Evolutionary conservation across 2,888 invertebrate genomes (phyloP).

Genomic region (Drosophila ezoana): DNA sequence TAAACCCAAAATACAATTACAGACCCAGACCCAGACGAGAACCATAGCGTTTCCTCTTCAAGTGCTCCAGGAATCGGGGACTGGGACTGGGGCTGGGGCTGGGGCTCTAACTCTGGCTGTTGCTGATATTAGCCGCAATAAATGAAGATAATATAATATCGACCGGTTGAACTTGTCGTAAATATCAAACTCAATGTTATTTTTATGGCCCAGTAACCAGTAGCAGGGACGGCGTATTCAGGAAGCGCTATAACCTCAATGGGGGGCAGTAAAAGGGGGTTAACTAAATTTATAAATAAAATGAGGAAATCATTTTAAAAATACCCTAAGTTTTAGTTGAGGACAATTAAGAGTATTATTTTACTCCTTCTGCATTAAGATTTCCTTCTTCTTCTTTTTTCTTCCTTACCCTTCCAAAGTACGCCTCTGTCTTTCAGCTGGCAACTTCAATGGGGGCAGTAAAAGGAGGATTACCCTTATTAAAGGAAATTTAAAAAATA

Average conservation of each 20-base stretch:
- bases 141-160: slow-evolving; percentile 76
- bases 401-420: neutral
- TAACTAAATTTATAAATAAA: slow-evolving; percentile 2
- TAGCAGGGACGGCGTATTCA: slow-evolving; percentile 22
- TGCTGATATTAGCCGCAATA: slow-evolving; percentile 64
- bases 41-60: slow-evolving; percentile 35
- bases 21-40: slow-evolving; percentile 12
- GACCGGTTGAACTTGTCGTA: slow-evolving; percentile 72
- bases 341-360: too few species aligned
- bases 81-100: slow-evolving; percentile 13
- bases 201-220: slow-evolving; percentile 29
- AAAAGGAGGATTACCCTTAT: too few species aligned
- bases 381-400: too few species aligned
- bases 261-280: slow-evolving; percentile 1
- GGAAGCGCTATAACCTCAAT: slow-evolving; percentile 7
- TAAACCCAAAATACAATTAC: slow-evolving; percentile 39
- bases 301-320: too few species aligned
- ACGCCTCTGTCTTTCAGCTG: slow-evolving; percentile 30
- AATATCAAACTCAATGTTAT: slow-evolving; percentile 71
- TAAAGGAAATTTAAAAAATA: too few species aligned
- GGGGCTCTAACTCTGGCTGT: neutral
- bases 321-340: too few species aligned
- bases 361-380: too few species aligned
- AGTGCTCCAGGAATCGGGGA: slow-evolving; percentile 56
- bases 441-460: too few species aligned